These are phyloP conservation scores for Drosophila gaucha DNA, from an alignment of 2,888 invertebrate genomes.

Conservation along the genomic window DNA sequence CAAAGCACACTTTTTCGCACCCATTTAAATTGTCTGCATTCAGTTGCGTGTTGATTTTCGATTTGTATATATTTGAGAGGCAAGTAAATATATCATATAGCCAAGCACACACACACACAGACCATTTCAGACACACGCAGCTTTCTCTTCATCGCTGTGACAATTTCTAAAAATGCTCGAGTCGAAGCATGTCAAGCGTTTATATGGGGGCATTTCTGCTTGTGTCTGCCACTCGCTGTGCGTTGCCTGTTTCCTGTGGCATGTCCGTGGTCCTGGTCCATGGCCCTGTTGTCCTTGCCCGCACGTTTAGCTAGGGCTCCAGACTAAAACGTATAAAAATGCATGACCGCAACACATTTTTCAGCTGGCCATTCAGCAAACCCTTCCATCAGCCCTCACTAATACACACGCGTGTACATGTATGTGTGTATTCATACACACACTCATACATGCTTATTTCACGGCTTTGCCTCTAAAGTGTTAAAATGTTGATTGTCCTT, in stretches of 20 bases:
- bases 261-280: constrained; percentile 35
- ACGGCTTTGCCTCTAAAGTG: constrained; percentile 66
- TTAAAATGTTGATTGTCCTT: constrained; percentile 81
- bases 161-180: constrained; percentile 40
- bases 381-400: constrained; percentile 18
- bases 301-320: constrained; percentile 33
- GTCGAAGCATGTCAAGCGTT: constrained; percentile 65
- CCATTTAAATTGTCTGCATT: constrained; percentile 19
- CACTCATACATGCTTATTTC: constrained; percentile 41
- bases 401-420: neutral
- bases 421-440: too few species aligned
- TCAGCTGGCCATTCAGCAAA: constrained; percentile 53
- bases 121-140: constrained; percentile 4
- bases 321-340: constrained; percentile 65
- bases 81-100: constrained; percentile 47
- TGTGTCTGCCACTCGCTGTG: constrained; percentile 14
- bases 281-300: constrained; percentile 39
- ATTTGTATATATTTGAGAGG: constrained; percentile 38
- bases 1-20: neutral
- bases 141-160: constrained; percentile 5
- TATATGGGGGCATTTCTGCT: constrained; percentile 11
- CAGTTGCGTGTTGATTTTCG: constrained; percentile 19
- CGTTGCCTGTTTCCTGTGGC: constrained; percentile 45
- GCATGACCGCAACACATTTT: constrained; percentile 79
- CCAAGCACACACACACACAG: constrained; percentile 19